Percentiles rank a stretch among this genome's conserved stretches.
Evolutionary conservation across 2,113 vertebrate genomes (phyloP).

Genomic region (Sinocyclocheilus anshuiensis): DNA sequence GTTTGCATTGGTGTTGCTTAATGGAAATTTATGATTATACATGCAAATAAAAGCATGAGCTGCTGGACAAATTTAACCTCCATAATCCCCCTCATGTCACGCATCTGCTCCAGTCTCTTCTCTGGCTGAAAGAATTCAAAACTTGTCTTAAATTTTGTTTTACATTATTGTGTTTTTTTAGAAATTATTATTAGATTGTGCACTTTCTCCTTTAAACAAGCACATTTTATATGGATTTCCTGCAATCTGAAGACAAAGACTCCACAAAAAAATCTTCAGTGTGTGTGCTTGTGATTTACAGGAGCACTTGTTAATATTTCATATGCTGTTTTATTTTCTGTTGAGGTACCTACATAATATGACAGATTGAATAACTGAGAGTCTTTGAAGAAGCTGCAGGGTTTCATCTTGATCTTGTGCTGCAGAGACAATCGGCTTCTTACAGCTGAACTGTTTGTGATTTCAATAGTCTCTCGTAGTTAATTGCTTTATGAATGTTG

Average conservation of each 20-base stretch:
- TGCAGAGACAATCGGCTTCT: neutral
- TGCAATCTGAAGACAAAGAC: neutral
- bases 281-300: neutral
- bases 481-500: neutral
- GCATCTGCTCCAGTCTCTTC: no score
- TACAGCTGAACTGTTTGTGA: neutral
- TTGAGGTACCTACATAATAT: neutral
- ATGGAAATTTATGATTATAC: neutral
- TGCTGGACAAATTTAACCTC: no score
- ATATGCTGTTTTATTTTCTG: neutral
- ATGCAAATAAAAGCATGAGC: no score
- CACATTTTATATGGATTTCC: no score
- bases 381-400: neutral
- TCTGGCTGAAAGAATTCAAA: no score
- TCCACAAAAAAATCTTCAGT: neutral
- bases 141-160: no score
- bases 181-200: no score
- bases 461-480: neutral
- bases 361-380: neutral
- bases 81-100: no score
- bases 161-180: no score
- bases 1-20: neutral
- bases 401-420: neutral
- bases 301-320: neutral
- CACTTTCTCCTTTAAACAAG: no score